Conservation (phyloP, 2,888 invertebrate genomes). For the Galeruca laticollis region DNA sequence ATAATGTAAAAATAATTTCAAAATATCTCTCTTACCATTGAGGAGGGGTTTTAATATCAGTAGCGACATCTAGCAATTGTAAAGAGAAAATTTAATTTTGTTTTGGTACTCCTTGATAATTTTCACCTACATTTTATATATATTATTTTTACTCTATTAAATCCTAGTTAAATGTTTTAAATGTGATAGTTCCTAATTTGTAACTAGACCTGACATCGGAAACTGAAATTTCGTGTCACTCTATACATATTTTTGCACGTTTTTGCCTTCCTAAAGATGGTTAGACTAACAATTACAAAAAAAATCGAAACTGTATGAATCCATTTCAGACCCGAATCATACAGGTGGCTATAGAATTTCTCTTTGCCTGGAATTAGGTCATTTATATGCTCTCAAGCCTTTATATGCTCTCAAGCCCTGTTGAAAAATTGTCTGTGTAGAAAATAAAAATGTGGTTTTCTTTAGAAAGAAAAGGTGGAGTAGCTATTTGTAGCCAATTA, state of each 20-base stretch:
- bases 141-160: too few relatives aligned
- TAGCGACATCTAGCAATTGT: too few relatives aligned
- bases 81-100: too few relatives aligned
- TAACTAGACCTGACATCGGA: background rate
- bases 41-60: too few relatives aligned
- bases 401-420: constrained; percentile 2
- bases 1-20: too few relatives aligned
- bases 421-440: background rate
- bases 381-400: background rate
- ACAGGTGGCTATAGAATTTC: constrained; percentile 14
- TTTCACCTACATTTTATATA: too few relatives aligned
- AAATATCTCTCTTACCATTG: too few relatives aligned
- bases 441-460: background rate
- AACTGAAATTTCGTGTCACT: background rate
- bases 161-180: background rate
- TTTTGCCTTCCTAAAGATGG: background rate
- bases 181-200: too few relatives aligned
- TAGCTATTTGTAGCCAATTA: background rate
- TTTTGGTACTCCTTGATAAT: too few relatives aligned
- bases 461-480: background rate
- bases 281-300: constrained; percentile 13
- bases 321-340: constrained; percentile 15
- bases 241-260: background rate
- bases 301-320: constrained; percentile 18
- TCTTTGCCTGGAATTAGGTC: constrained; percentile 9